Conservation (phyloP, 1,140 invertebrate genomes). For the Cyrtorhinus lividipennis region DNA sequence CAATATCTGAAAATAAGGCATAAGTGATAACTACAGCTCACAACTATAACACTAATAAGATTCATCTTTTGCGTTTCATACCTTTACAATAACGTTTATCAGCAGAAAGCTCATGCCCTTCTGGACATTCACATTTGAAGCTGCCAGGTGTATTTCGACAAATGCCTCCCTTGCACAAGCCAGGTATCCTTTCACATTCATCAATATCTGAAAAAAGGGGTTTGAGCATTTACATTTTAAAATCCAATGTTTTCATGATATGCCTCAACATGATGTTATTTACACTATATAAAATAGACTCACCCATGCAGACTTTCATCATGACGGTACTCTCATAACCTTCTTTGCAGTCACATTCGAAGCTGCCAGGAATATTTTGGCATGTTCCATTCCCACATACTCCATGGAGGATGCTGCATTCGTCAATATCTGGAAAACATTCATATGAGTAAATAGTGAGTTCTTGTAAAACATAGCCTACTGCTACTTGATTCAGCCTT, state of each 20-base stretch:
- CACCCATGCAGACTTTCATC: constrained; percentile 73
- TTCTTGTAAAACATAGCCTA: too few species aligned
- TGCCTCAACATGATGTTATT: too few species aligned
- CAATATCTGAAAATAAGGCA: constrained; percentile 33
- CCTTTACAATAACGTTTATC: constrained; percentile 50
- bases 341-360: constrained; percentile 61
- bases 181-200: constrained; percentile 57
- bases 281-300: constrained; percentile 29
- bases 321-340: constrained; percentile 61
- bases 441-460: constrained; percentile 18
- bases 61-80: too few species aligned
- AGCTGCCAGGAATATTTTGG: constrained; percentile 65
- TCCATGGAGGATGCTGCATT: constrained; percentile 69
- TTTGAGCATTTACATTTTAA: too few species aligned
- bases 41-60: too few species aligned
- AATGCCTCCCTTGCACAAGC: constrained; percentile 46
- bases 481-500: too few species aligned
- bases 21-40: too few species aligned
- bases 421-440: constrained; percentile 70
- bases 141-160: constrained; percentile 56
- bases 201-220: constrained; percentile 50
- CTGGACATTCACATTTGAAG: constrained; percentile 53
- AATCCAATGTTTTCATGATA: too few species aligned
- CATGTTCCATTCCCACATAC: constrained; percentile 74
- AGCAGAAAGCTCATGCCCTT: constrained; percentile 47